phyloP scores from a whole-genome alignment of 2,113 vertebrate species.

The Galeopterus variegatus region DNA sequence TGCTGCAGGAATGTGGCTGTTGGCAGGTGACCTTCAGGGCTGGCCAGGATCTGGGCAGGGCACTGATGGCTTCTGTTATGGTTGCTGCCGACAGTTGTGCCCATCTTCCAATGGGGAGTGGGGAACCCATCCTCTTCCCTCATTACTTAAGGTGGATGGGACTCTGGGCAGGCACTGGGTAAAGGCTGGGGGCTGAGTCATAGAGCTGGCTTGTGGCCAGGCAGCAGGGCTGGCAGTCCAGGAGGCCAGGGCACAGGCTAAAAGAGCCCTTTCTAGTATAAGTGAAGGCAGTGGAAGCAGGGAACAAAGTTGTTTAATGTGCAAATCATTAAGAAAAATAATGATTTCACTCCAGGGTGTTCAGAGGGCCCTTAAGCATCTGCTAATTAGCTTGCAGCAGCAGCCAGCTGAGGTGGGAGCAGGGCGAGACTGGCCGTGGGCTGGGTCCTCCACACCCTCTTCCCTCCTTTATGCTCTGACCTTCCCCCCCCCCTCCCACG shows the following conservation, averaged over 20 bases:
- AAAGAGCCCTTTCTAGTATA: background rate
- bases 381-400: slow-evolving; percentile 63
- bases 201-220: background rate
- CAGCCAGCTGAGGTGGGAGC: background rate
- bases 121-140: background rate
- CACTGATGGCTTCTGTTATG: background rate
- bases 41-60: background rate
- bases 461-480: background rate
- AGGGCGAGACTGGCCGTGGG: background rate
- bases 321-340: slow-evolving; percentile 74
- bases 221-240: background rate
- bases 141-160: background rate
- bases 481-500: background rate
- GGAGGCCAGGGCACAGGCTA: background rate
- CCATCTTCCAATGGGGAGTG: background rate
- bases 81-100: background rate
- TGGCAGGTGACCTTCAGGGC: background rate
- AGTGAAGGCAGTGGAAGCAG: background rate
- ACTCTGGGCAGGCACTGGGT: fast-evolving
- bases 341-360: slow-evolving; percentile 52
- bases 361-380: slow-evolving; percentile 25
- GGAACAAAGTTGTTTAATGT: slow-evolving; percentile 70
- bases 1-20: background rate
- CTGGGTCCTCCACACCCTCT: background rate
- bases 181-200: background rate